Percentiles rank a stretch among this genome's conserved stretches.
Conservation (phyloP, 2,113 vertebrate genomes). For the Melanerpes formicivorus region DNA sequence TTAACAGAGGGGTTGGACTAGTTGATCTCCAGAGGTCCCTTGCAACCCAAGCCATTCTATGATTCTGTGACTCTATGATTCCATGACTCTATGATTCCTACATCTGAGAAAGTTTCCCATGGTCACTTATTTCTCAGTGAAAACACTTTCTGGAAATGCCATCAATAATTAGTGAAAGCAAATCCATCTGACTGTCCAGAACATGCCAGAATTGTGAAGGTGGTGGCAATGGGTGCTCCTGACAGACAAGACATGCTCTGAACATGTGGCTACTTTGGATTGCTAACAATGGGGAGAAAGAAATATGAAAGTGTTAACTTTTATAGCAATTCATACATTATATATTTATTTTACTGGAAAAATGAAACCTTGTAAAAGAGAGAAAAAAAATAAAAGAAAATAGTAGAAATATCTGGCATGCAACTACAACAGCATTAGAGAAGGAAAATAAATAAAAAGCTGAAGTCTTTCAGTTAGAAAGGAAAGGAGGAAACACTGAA, state of each 20-base stretch:
- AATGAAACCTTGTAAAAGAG: slow-evolving; percentile 47
- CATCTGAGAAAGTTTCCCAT: not conserved
- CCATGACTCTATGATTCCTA: not conserved
- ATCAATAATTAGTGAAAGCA: slow-evolving; percentile 50
- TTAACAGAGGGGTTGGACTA: no score
- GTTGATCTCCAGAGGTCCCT: no score
- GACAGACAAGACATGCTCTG: slow-evolving; percentile 25
- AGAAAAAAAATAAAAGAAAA: not conserved
- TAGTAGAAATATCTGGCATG: slow-evolving; percentile 16
- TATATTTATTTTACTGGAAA: slow-evolving; percentile 65
- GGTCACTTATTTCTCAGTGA: slow-evolving; percentile 14
- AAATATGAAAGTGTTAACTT: not conserved
- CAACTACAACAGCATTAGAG: slow-evolving; percentile 21
- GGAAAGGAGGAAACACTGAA: not conserved
- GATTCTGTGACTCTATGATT: no score
- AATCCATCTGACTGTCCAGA: not conserved
- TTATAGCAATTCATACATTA: slow-evolving; percentile 48
- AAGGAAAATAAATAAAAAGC: slow-evolving; percentile 52
- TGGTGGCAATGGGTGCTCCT: not conserved
- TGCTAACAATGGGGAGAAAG: slow-evolving; percentile 35
- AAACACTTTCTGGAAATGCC: slow-evolving; percentile 56
- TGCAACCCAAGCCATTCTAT: no score
- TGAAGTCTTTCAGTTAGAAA: slow-evolving; percentile 36
- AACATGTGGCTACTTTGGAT: slow-evolving; percentile 41
- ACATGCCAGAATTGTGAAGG: slow-evolving; percentile 15